Conservation (phyloP, 2,888 invertebrate species). For the Monopis laevigella region DNA sequence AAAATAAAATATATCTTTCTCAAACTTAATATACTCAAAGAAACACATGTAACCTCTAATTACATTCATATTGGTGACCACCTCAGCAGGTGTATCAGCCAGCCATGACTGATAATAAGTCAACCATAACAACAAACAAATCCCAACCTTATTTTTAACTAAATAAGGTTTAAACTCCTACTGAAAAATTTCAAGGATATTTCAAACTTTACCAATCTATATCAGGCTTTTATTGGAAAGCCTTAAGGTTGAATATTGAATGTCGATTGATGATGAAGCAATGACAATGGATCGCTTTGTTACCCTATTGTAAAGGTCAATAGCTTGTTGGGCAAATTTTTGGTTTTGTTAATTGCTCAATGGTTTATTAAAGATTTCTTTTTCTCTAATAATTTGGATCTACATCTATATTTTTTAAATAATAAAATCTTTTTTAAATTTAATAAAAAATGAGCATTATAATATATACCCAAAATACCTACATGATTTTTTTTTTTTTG, state of each 20-base stretch:
- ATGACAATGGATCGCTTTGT: conserved; percentile 28
- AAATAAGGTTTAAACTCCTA: conserved; percentile 20
- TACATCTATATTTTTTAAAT: too few species aligned
- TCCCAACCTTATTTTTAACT: conserved; percentile 14
- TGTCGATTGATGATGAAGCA: conserved; percentile 32
- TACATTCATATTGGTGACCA: conserved; percentile 60
- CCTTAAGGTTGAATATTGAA: conserved; percentile 33
- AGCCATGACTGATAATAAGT: conserved; percentile 48
- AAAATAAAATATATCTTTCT: conserved; percentile 5
- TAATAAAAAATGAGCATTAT: too few species aligned
- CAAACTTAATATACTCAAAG: conserved; percentile 11
- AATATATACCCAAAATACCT: too few species aligned
- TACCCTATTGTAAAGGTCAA: conserved; percentile 45
- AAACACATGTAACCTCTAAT: conserved; percentile 36
- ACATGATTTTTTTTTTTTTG: too few species aligned
- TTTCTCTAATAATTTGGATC: too few species aligned
- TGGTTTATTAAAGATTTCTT: too few species aligned
- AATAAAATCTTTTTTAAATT: too few species aligned
- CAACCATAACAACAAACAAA: conserved; percentile 29
- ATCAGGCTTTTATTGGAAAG: conserved; percentile 36
- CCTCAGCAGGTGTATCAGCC: conserved; percentile 48
- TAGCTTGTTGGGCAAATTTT: conserved; percentile 48
- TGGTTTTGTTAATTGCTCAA: conserved; percentile 51
- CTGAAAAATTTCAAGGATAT: conserved; percentile 31
- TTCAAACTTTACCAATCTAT: conserved; percentile 28